A percentile compares a stretch with the other conserved stretches of the same genome.
Conservation (phyloP, 1,140 invertebrate genomes). For the Neelides sp. region DNA sequence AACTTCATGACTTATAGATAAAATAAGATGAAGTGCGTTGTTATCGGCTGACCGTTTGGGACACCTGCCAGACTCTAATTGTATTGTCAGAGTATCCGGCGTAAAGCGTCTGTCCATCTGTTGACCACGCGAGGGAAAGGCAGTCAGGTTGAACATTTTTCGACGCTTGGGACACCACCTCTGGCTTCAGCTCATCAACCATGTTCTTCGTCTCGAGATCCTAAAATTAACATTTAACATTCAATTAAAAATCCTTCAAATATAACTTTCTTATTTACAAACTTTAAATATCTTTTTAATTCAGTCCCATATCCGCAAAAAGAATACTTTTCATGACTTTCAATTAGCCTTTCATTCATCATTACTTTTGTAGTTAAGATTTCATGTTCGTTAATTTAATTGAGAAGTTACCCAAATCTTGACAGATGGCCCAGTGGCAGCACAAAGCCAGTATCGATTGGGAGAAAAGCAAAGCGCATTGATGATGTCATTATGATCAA, state of each 20-base stretch:
- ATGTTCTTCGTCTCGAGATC: slow-evolving; percentile 99
- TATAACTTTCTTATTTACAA: neutral
- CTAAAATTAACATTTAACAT: slow-evolving; percentile 38
- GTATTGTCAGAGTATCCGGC: slow-evolving; percentile 98
- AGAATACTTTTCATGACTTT: no score
- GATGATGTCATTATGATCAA: slow-evolving; percentile 97
- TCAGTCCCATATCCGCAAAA: slow-evolving; percentile 27
- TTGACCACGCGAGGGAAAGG: slow-evolving; percentile 95
- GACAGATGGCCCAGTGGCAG: slow-evolving; percentile 95
- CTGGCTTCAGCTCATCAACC: slow-evolving; percentile 94
- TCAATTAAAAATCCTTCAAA: slow-evolving; percentile 9
- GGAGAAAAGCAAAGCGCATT: slow-evolving; percentile 97
- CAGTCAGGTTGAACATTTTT: slow-evolving; percentile 90
- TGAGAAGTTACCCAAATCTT: slow-evolving; percentile 86
- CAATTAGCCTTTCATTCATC: neutral
- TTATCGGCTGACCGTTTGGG: slow-evolving; percentile 33
- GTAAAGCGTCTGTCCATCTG: slow-evolving; percentile 96
- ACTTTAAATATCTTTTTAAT: neutral
- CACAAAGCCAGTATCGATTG: slow-evolving; percentile 99
- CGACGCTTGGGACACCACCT: slow-evolving; percentile 58
- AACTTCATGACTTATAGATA: no score
- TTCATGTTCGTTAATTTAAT: no score
- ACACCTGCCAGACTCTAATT: slow-evolving; percentile 98
- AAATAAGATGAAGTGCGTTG: no score
- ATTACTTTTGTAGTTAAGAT: neutral